These are phyloP conservation scores for Porites evermanni DNA, from an alignment of 92 coral and sea anemone species.

Conservation along the genomic window DNA sequence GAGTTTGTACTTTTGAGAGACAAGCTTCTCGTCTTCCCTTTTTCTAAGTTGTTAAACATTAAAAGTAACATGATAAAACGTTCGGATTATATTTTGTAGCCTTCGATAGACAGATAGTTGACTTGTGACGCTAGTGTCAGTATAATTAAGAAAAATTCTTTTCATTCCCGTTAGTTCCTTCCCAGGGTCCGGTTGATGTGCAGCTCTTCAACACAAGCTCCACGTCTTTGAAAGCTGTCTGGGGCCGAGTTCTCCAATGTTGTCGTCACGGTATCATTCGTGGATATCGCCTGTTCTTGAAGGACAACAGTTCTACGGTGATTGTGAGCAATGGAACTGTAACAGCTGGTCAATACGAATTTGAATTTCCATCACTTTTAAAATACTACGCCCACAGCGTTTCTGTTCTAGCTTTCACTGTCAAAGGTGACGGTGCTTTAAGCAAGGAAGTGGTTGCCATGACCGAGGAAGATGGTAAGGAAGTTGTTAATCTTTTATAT, in stretches of 20 bases:
- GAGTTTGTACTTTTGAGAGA: too few species aligned
- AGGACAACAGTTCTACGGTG: constrained; percentile 14
- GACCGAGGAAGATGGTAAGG: constrained; percentile 81
- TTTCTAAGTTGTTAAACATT: too few species aligned
- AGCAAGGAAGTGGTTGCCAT: constrained; percentile 33
- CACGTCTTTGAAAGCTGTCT: constrained; percentile 54
- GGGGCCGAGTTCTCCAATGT: constrained; percentile 47
- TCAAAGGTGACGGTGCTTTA: constrained; percentile 67
- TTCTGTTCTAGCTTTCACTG: constrained; percentile 62
- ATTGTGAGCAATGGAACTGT: constrained; percentile 10
- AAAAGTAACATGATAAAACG: too few species aligned
- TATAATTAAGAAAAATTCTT: background rate
- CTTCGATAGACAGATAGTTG: too few species aligned
- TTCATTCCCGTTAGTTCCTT: constrained; percentile 42
- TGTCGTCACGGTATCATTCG: constrained; percentile 68
- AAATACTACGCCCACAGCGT: constrained; percentile 56
- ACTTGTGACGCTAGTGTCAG: background rate
- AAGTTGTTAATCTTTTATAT: too few species aligned
- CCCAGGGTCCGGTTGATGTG: constrained; percentile 43
- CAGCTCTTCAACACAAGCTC: constrained; percentile 54
- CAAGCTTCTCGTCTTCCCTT: too few species aligned
- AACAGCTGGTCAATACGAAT: background rate
- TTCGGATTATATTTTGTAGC: too few species aligned
- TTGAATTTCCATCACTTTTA: constrained; percentile 28
- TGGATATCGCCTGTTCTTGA: constrained; percentile 68